Conservation (phyloP, 2,113 vertebrate species). For the Ptychochromis oligacanthus region DNA sequence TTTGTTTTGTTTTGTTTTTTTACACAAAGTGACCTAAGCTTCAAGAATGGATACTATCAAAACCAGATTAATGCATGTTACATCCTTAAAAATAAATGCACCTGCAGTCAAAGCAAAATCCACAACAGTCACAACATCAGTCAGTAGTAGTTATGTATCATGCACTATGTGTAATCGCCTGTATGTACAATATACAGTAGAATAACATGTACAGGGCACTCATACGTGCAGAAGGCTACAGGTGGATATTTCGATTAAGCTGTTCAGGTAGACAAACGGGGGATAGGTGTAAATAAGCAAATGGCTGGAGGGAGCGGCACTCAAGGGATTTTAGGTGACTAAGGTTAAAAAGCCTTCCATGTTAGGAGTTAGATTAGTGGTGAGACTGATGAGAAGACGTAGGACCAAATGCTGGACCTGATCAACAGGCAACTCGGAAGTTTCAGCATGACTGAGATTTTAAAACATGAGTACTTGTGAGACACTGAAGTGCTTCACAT, state of each 20-base stretch:
- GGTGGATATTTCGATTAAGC: slow-evolving; percentile 33
- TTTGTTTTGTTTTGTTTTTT: neutral
- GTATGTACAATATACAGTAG: neutral
- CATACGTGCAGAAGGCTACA: neutral
- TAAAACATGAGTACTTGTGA: neutral
- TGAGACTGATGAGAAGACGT: slow-evolving; percentile 16
- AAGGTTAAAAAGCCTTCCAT: slow-evolving; percentile 46
- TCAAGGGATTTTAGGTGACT: slow-evolving; percentile 57
- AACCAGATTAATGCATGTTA: slow-evolving; percentile 42
- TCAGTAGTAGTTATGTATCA: neutral
- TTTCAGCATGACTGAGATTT: neutral
- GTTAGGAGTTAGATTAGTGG: slow-evolving; percentile 56
- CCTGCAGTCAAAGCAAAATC: slow-evolving; percentile 21
- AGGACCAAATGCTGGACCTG: slow-evolving; percentile 4
- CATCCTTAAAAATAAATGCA: slow-evolving; percentile 50
- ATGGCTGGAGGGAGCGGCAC: slow-evolving; percentile 25
- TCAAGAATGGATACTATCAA: slow-evolving; percentile 20
- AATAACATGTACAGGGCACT: neutral
- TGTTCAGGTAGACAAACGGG: slow-evolving; percentile 1
- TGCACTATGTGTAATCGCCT: neutral
- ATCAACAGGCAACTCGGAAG: neutral
- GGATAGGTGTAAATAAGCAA: slow-evolving; percentile 42
- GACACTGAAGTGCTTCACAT: neutral
- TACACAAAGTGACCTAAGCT: neutral
- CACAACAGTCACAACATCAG: slow-evolving; percentile 13